Evolutionary conservation across 2,888 invertebrate species (phyloP), one percentile per base, ranked within the genome.

Genomic region (Nomada flava): DNA sequence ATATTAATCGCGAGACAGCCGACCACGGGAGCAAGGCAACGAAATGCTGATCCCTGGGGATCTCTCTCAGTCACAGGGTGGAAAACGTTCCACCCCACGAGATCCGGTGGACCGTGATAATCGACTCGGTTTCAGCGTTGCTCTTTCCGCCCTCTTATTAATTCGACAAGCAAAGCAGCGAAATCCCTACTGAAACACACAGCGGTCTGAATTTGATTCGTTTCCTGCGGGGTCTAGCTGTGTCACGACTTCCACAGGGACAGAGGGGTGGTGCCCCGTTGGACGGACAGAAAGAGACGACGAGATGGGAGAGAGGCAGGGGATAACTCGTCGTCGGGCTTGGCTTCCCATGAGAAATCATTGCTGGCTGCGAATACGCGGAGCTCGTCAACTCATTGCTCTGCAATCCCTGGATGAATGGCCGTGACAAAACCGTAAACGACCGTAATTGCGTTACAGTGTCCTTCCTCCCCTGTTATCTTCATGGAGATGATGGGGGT

Each of bases 371-470:
- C 74, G 77, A 80, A 82, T 86, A 83, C 84, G 77, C 65, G 71
- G 67, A 57, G 74, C 88, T 89, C 89, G 86, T 86, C 87, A 84
- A 83, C 86, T 78, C 82, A 65, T 87, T 74, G 84, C 83, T 74
- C 82, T 81, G 86, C 88, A 82, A 89, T 89, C 87, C 86, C 88
- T 78, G 71, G 86, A 87, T 87, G 87, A 88, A 88, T 87, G 82
- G 79, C 86, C 89, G 86, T 87, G 88, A 88, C 88, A 88, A 86
- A 88, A 88, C 87, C 87, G 86, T 88, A 88, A 88, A 88, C 88
- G 88, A 85, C 73, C 79, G 79, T 87, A 88, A 88, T 88, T 85
- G 82, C 88, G 82, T 88, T 82, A 82, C 79, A 36, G 64, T 67
- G 59, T 42, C 71, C 76, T 55, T 36, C 53, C 36, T 44, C 20